Evolutionary conservation across 2,113 vertebrate genomes (phyloP), one percentile per base, ranked within the genome.

Genomic region (Emydura subglobosa): DNA sequence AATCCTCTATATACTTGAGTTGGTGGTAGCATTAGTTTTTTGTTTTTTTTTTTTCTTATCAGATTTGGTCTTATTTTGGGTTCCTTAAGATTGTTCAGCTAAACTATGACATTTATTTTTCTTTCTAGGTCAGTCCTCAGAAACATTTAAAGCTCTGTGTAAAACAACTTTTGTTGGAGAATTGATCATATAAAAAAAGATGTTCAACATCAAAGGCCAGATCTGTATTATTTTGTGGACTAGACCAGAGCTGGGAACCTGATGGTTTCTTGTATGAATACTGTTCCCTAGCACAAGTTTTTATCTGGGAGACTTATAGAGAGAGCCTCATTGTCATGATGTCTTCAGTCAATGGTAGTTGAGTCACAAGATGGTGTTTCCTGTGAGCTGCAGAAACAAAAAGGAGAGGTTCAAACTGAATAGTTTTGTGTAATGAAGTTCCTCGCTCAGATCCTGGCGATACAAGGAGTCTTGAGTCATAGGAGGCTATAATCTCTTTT

Each of bases 101-200:
- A 14, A 82, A 10, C 16, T 1, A 10, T 25, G 84, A 74, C 34
- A 61, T 59, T 44, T 1, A 17, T 47, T 31, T 39, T 53, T 25
- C 50, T 50, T n/a, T 85, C 12, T 85, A 29, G n/a, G 4, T 85
- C 49, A 34, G 72, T 72, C n/a, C 14, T 11, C 34, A 24, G 19
- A 72, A 31, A 68, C 10, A 5, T 25, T 0, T 10, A 47, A 2
- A 79, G 13, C 10, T 10, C n/a, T 27, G 39, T 25, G 3, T n/a
- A 5, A 53, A 88, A 49, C 47, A 9, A 29, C 22, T 1, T 25
- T 76, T 27, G 47, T 50, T 61, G 3, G 34, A 50, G 87, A 50
- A 16, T 5, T 8, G 78, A 8, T 34, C 3, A 0, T 5, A 44
- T 10, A 86, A 68, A 44, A 65, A n/a, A 81, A 53, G 42, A 21